Conservation (phyloP, 1,140 invertebrate species). For the Lucilia sericata region DNA sequence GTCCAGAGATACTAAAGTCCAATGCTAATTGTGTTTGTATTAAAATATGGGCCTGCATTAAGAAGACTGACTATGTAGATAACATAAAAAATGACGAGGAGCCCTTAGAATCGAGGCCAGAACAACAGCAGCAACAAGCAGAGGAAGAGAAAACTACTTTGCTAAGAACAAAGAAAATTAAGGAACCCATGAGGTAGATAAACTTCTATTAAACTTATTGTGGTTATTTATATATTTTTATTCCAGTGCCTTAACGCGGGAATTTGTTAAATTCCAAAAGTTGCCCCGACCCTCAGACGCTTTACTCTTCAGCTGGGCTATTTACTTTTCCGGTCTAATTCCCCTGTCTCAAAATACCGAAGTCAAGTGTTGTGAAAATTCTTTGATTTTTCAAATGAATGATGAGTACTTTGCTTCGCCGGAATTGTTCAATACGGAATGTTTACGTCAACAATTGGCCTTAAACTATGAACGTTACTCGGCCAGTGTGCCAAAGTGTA, state of each 20-base stretch:
- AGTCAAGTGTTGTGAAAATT: conserved; percentile 78
- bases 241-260: conserved; percentile 50
- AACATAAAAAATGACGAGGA: conserved; percentile 2
- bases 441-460: conserved; percentile 54
- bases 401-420: conserved; percentile 86
- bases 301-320: conserved; percentile 83
- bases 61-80: background rate
- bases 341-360: conserved; percentile 71
- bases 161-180: background rate
- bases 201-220: background rate
- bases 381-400: conserved; percentile 88
- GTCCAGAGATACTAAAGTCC: conserved; percentile 59
- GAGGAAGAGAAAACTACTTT: background rate
- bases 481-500: conserved; percentile 45
- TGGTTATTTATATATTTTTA: conserved; percentile 18
- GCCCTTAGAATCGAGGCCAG: too few species aligned
- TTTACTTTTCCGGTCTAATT: conserved; percentile 84
- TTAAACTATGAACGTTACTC: conserved; percentile 57
- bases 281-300: conserved; percentile 65
- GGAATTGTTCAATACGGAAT: conserved; percentile 62
- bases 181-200: conserved; percentile 34
- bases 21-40: conserved; percentile 63
- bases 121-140: too few species aligned
- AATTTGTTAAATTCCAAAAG: conserved; percentile 50
- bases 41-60: conserved; percentile 60